phyloP scores from a whole-genome alignment of 2,888 invertebrate species.

The Pogonocherus hispidulus region DNA sequence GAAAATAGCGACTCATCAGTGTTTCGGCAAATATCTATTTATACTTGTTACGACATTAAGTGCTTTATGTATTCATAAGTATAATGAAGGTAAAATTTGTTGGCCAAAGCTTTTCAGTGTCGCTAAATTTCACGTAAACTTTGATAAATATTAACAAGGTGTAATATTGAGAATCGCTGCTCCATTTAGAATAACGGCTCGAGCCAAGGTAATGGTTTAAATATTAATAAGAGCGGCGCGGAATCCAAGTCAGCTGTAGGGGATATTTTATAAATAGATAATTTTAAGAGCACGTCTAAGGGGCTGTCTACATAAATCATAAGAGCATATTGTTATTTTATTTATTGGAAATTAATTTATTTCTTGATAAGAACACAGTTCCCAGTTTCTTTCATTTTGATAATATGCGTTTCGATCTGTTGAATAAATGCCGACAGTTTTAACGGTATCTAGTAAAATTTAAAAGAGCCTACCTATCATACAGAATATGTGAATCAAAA shows the following conservation, averaged over 20 bases:
- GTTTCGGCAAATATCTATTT: not conserved
- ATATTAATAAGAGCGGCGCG: conserved; percentile 50
- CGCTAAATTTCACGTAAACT: conserved; percentile 42
- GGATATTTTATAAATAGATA: conserved; percentile 42
- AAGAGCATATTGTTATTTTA: conserved; percentile 16
- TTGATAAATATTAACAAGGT: conserved; percentile 52
- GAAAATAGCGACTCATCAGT: not conserved
- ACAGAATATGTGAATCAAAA: too few relatives aligned
- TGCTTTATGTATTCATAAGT: conserved; percentile 29
- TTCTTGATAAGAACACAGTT: conserved; percentile 6
- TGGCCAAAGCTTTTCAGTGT: conserved; percentile 42
- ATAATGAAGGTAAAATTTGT: conserved; percentile 32
- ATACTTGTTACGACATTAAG: conserved; percentile 22
- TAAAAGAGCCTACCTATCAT: too few relatives aligned
- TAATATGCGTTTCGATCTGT: not conserved
- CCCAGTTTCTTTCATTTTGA: not conserved
- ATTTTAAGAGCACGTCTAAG: conserved; percentile 20
- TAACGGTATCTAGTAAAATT: not conserved
- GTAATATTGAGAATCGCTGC: conserved; percentile 50
- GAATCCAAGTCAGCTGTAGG: conserved; percentile 46
- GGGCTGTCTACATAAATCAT: conserved; percentile 19
- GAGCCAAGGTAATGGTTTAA: conserved; percentile 44
- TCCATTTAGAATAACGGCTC: conserved; percentile 48
- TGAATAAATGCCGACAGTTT: not conserved
- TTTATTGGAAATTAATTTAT: conserved; percentile 24